Percentiles rank a stretch among this genome's conserved stretches.
Conservation (phyloP, 2,888 invertebrate genomes). For the Synanthedon myopaeformis region DNA sequence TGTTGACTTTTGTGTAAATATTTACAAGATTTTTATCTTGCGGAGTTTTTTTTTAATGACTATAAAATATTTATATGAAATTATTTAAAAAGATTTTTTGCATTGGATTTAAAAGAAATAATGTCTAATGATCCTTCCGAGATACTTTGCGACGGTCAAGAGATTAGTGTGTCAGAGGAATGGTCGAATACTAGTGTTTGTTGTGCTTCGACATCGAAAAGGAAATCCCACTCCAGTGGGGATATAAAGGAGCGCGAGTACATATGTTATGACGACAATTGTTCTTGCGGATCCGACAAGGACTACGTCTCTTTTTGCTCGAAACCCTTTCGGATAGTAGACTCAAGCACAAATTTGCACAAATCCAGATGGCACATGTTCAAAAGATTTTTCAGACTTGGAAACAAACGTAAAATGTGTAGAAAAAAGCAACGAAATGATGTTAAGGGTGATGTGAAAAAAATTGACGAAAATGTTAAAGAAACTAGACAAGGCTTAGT, state of each 20-base stretch:
- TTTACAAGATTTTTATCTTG: no score
- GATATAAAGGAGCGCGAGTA: slow-evolving; percentile 26
- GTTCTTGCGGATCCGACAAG: slow-evolving; percentile 27
- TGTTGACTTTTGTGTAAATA: no score
- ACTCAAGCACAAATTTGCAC: slow-evolving; percentile 28
- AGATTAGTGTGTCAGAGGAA: slow-evolving; percentile 12
- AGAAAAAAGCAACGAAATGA: background rate
- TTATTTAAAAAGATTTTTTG: no score
- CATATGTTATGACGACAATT: slow-evolving; percentile 22
- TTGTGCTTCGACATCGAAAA: slow-evolving; percentile 42
- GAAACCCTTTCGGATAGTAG: slow-evolving; percentile 35
- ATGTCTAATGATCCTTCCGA: slow-evolving; percentile 13
- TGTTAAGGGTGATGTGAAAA: background rate
- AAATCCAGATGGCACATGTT: slow-evolving; percentile 37
- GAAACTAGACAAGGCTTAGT: no score
- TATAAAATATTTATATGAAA: no score
- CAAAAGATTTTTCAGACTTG: slow-evolving; percentile 24
- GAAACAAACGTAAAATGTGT: slow-evolving; percentile 15
- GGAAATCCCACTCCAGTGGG: slow-evolving; percentile 31
- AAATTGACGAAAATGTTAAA: background rate
- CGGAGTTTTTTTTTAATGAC: no score
- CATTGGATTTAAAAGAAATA: background rate
- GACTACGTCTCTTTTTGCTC: slow-evolving; percentile 16
- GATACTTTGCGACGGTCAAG: slow-evolving; percentile 11
- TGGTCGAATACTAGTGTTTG: slow-evolving; percentile 25